Percentiles rank a stretch among this genome's conserved stretches.
Evolutionary conservation across 2,888 invertebrate species (phyloP).

Genomic region (Cheilosia scutellata): DNA sequence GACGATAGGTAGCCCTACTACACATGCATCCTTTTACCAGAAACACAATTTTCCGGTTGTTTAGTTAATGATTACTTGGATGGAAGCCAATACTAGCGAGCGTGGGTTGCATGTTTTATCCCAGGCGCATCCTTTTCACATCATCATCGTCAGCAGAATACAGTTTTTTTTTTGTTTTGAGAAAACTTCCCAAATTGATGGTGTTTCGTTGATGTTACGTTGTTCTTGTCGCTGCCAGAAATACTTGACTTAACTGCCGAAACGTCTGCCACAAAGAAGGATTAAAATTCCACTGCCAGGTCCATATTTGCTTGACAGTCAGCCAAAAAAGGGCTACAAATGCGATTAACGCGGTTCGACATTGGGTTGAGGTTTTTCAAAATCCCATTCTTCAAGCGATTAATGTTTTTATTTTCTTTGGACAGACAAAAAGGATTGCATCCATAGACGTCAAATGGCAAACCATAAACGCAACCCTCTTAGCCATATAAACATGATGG

Average conservation of each 20-base stretch:
- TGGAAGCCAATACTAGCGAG: constrained; percentile 56
- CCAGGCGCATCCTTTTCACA: constrained; percentile 46
- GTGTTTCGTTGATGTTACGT: constrained; percentile 16
- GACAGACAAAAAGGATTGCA: constrained; percentile 21
- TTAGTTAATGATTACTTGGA: constrained; percentile 76
- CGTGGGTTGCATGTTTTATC: constrained; percentile 59
- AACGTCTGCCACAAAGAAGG: constrained; percentile 44
- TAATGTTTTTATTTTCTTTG: constrained; percentile 3
- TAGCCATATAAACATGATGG: constrained; percentile 17
- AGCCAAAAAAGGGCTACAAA: constrained; percentile 62
- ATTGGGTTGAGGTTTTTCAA: constrained; percentile 45
- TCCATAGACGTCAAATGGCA: constrained; percentile 34
- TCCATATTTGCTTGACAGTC: constrained; percentile 43
- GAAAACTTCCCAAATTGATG: constrained; percentile 39
- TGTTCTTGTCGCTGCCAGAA: constrained; percentile 52
- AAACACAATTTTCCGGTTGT: constrained; percentile 75
- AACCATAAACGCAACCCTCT: constrained; percentile 46
- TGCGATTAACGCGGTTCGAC: constrained; percentile 57
- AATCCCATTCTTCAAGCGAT: constrained; percentile 51
- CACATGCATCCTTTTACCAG: constrained; percentile 63
- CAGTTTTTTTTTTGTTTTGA: neutral
- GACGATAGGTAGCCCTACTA: constrained; percentile 11
- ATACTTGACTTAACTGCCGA: constrained; percentile 17
- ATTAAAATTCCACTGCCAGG: constrained; percentile 34
- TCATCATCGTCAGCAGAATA: constrained; percentile 25